Conservation (phyloP, 2,113 vertebrate species). For the Antechinus flavipes region DNA sequence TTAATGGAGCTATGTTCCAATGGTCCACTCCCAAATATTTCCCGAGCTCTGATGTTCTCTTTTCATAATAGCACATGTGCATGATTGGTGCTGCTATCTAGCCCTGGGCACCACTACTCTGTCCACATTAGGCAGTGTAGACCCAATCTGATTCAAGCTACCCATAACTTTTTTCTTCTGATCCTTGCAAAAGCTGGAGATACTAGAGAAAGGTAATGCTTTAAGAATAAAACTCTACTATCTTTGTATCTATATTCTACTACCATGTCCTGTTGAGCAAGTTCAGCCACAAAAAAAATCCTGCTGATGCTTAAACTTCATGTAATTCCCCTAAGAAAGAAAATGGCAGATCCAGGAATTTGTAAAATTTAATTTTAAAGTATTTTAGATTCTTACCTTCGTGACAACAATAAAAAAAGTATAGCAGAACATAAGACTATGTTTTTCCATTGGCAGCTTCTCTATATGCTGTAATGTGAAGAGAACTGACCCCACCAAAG, state of each 20-base stretch:
- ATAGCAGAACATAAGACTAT: slow-evolving; percentile 93
- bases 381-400: slow-evolving; percentile 89
- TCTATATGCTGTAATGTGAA: slow-evolving; percentile 92
- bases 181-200: slow-evolving; percentile 18
- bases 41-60: not conserved
- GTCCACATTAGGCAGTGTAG: not conserved
- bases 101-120: not conserved
- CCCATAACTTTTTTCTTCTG: slow-evolving; percentile 10
- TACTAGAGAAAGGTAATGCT: slow-evolving; percentile 1
- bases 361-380: not conserved
- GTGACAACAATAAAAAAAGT: slow-evolving; percentile 91
- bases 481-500: slow-evolving; percentile 93
- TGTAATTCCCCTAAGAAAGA: slow-evolving; percentile 13
- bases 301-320: slow-evolving; percentile 11
- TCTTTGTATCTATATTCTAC: not conserved
- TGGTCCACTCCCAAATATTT: not conserved
- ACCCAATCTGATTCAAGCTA: not conserved
- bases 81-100: not conserved
- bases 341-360: not conserved
- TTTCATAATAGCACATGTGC: not conserved
- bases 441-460: slow-evolving; percentile 89
- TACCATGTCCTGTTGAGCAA: not conserved
- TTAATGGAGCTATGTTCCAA: not conserved
- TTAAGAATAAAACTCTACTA: not conserved
- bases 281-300: slow-evolving; percentile 17